Conservation (phyloP, 2,888 invertebrate species). For the Lasioglossum figueresi region DNA sequence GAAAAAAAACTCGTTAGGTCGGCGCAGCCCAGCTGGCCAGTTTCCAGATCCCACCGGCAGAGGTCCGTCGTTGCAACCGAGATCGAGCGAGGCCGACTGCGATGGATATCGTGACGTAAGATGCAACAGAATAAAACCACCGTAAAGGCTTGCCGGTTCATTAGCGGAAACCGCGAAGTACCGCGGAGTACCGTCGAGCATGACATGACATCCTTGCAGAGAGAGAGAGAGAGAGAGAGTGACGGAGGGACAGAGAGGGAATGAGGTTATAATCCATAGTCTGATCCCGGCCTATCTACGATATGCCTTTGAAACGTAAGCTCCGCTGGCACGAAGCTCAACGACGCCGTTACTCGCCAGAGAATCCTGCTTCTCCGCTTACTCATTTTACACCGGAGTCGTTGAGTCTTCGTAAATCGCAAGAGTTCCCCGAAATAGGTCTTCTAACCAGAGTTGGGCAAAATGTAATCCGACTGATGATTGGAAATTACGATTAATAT, state of each 20-base stretch:
- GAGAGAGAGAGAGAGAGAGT: background rate
- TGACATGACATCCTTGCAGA: conserved; percentile 49
- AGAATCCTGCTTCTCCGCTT: background rate
- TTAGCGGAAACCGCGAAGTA: conserved; percentile 68
- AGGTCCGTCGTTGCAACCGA: conserved; percentile 56
- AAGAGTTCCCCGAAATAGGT: background rate
- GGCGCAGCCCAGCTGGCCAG: conserved; percentile 51
- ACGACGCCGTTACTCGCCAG: conserved; percentile 6
- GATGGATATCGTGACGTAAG: conserved; percentile 71
- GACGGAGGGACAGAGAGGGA: conserved; percentile 24
- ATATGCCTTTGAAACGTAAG: conserved; percentile 40
- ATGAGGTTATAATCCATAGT: conserved; percentile 63
- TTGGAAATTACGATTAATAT: too few relatives aligned
- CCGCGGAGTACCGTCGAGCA: conserved; percentile 24
- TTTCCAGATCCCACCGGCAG: conserved; percentile 62
- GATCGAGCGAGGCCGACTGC: conserved; percentile 54
- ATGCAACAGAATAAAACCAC: conserved; percentile 76
- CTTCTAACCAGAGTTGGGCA: too few relatives aligned
- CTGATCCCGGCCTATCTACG: conserved; percentile 48
- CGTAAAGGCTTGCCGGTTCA: conserved; percentile 75
- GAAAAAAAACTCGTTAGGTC: conserved; percentile 66
- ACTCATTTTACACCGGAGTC: background rate
- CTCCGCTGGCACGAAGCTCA: conserved; percentile 12
- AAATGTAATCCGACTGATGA: too few relatives aligned
- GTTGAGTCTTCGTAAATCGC: background rate